Conservation (phyloP, 1,140 invertebrate species). For the Nebria ingens region DNA sequence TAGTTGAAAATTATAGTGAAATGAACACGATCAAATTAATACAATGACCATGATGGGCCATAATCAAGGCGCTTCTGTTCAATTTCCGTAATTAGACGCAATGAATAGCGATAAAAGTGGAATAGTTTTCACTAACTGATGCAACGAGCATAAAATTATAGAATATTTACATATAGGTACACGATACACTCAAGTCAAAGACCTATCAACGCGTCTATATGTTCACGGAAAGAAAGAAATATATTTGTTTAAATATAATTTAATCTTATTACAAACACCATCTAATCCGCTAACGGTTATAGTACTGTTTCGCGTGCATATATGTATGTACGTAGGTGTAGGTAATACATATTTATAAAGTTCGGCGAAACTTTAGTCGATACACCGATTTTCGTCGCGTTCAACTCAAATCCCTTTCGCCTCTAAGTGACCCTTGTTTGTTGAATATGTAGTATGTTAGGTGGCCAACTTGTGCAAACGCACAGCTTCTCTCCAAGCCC, state of each 20-base stretch:
- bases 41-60: background rate
- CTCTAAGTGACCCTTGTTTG: background rate
- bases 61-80: background rate
- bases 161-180: slow-evolving; percentile 4
- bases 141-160: slow-evolving; percentile 7
- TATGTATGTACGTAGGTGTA: background rate
- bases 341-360: background rate
- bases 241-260: too few relatives aligned
- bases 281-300: background rate
- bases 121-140: background rate
- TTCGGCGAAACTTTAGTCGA: too few relatives aligned
- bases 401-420: background rate
- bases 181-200: too few relatives aligned
- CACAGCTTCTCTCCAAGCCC: too few relatives aligned
- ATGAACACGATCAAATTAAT: background rate
- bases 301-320: background rate
- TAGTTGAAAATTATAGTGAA: background rate
- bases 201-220: background rate
- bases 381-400: background rate
- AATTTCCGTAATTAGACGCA: slow-evolving; percentile 1
- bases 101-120: slow-evolving; percentile 2
- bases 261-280: too few relatives aligned
- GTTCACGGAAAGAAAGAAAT: background rate
- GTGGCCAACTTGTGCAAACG: too few relatives aligned
- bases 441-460: slow-evolving; percentile 3